Evolutionary conservation across 2,888 invertebrate species (phyloP), one percentile per base, ranked within the genome.

Genomic region (Desoria tigrina): DNA sequence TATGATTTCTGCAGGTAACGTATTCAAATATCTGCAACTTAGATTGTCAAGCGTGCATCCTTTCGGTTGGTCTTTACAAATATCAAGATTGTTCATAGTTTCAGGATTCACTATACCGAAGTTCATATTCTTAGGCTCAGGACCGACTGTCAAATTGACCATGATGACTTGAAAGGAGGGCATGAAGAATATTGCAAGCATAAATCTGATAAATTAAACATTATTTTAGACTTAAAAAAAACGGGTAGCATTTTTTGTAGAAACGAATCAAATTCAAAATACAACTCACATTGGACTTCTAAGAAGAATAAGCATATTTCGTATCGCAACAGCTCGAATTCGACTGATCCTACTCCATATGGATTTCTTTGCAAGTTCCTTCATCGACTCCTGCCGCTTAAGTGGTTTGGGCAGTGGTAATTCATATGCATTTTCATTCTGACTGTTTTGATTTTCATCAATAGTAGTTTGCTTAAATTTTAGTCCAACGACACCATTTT

Each of bases 241-340:
- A 39, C 39, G n/a, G n/a, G n/a, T n/a, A n/a, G n/a, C n/a, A n/a
- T n/a, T n/a, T n/a, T n/a, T n/a, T n/a, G n/a, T n/a, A n/a, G 32
- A 32, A 32, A 32, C 11, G 32, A 32, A 7, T 32, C 11, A 32
- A 32, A 32, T 32, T 32, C 11, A 32, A 32, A 32, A 32, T 11
- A n/a, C 11, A 2, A 54, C 68, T 68, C 56, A 68, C 68, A 69
- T 39, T 3, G 69, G 69, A 54, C 61, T 63, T 27, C 69, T 59
- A 39, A 69, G 57, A 27, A 66, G 62, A 28, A 63, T 69, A 11
- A 69, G 42, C 16, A 57, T 62, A 55, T 69, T 69, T 49, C 69
- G 37, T 24, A 63, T 57, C 2, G 63, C 61, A 11, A 69, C 26
- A 26, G 69, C 68, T 37, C 37, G 42, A 21, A 68, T 59, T 45